Base-by-base conservation (phyloP, 2,797 vertebrate species). In the Argya squamiceps region DNA sequence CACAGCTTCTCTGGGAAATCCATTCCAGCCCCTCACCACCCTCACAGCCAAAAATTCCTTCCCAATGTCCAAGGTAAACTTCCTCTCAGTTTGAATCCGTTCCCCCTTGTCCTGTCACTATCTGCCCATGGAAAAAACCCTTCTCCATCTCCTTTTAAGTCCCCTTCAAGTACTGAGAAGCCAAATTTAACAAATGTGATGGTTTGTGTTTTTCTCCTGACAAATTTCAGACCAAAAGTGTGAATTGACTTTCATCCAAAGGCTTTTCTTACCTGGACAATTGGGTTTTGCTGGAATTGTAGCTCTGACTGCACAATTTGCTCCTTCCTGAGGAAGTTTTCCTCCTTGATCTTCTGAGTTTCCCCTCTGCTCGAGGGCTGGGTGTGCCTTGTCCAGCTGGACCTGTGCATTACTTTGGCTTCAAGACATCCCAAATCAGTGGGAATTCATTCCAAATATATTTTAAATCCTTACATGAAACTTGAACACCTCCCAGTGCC, bases 201-300 rank as follows among this genome's bases (percentile, higher is more conserved):
- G 0, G 0, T 13, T 84, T 37, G 3, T 4, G 0, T 39, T 58
- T 47, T 86, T 37, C 41, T 46, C 4, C 0, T 4, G 43, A 50
- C n/a, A 15, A 39, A 44, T 60, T 73, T 36, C 46, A 34, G 47
- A 26, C 22, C 6, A 10, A 26, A 62, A 32, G 5, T 2, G 19
- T 2, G 65, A n/a, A 29, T 55, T 93, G 49, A 41, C 34, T 79
- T 41, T 59, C 13, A 30, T 22, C 69, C 18, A 3, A 30, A 52
- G 6, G 10, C 18, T 67, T n/a, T 67, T n/a, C 50, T 58, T 27
- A 43, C 26, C 17, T 46, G 27, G n/a, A 15, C 17, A 30, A 0
- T 15, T 15, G 59, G 32, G 3, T 30, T 74, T 22, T 20, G 1
- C 3, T 32, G 30, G 30, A 39, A 15, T 16, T 0, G 0, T 5